phyloP scores from a whole-genome alignment of 2,888 invertebrate genomes.

The Galeopsomyia nigrocyanea region DNA sequence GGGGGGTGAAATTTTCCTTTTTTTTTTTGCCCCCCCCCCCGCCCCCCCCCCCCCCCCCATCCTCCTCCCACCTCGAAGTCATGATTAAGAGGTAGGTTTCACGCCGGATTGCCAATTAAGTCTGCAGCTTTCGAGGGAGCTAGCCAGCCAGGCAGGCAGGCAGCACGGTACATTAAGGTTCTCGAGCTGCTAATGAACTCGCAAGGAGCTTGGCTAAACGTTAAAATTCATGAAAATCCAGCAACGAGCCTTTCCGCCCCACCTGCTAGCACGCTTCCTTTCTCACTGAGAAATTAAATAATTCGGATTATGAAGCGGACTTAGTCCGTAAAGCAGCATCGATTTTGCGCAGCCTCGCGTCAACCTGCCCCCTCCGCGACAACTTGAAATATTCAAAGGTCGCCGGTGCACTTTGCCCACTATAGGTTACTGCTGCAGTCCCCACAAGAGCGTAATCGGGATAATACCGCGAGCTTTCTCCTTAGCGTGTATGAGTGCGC shows the following conservation, averaged over 20 bases:
- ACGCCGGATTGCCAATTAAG: constrained; percentile 35
- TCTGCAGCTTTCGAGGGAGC: neutral
- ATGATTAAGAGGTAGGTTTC: constrained; percentile 37
- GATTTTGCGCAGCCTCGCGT: neutral
- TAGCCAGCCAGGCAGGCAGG: neutral
- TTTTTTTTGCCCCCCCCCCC: too few species aligned
- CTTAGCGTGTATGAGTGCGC: neutral
- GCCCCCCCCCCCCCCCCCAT: too few species aligned
- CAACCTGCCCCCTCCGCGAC: neutral
- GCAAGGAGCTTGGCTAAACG: too few species aligned
- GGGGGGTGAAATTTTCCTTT: too few species aligned
- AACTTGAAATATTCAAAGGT: constrained; percentile 5
- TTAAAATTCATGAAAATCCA: too few species aligned
- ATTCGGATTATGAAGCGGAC: too few species aligned
- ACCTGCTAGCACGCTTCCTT: too few species aligned
- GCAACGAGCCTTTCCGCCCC: too few species aligned
- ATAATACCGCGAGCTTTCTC: constrained; percentile 13
- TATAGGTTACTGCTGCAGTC: neutral
- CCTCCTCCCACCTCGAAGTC: too few species aligned
- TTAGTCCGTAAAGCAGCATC: too few species aligned
- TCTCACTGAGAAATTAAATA: too few species aligned
- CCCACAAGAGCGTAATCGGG: constrained; percentile 18
- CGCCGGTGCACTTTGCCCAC: neutral
- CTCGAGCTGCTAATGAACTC: neutral
- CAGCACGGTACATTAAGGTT: neutral